These are phyloP conservation scores for Cherax quadricarinatus DNA, from an alignment of 1,140 invertebrate species.

Conservation along the genomic window DNA sequence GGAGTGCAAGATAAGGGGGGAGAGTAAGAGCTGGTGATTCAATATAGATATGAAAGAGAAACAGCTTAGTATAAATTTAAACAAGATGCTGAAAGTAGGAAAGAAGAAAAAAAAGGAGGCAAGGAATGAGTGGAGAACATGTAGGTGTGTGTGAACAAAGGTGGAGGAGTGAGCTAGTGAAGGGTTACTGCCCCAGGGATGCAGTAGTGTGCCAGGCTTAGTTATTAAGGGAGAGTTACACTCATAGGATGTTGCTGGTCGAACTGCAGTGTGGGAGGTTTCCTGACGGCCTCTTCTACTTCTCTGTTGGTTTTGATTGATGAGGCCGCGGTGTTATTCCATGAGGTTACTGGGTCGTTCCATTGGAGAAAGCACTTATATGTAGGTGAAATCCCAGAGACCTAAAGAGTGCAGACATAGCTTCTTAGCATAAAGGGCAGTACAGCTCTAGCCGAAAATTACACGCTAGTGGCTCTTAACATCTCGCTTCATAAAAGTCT, in stretches of 20 bases:
- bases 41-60: no score
- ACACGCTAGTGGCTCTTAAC: no score
- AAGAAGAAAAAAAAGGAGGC: neutral
- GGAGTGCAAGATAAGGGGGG: neutral
- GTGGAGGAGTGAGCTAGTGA: neutral
- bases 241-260: neutral
- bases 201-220: neutral
- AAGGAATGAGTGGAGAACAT: neutral
- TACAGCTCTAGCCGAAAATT: no score
- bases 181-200: neutral
- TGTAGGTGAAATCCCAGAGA: no score
- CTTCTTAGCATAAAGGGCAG: no score
- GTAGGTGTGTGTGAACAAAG: neutral
- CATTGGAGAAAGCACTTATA: no score
- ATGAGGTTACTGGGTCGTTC: no score
- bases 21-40: neutral
- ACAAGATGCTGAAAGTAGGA: neutral
- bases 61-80: neutral
- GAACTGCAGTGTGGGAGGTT: neutral
- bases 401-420: no score
- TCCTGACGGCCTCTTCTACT: no score
- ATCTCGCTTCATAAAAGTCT: no score
- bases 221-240: neutral
- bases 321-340: no score
- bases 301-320: no score